phyloP scores from a whole-genome alignment of 1,140 invertebrate species.

The Apolygus lucorum region DNA sequence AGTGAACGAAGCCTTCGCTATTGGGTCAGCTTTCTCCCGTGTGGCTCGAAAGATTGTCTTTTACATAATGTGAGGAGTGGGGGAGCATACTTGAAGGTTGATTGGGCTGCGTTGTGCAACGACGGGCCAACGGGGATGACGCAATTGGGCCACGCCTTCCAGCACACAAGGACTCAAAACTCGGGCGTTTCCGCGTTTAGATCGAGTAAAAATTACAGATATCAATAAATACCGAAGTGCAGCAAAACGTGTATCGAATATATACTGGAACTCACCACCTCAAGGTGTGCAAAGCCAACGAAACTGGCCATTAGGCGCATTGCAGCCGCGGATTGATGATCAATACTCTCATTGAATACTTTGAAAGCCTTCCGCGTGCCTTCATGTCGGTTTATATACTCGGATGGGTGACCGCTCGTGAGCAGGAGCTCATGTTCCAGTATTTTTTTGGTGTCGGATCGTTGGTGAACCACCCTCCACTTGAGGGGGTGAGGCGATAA shows the following conservation, averaged over 20 bases:
- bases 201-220: background rate
- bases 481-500: too few species aligned
- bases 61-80: conserved; percentile 13
- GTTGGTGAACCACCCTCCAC: too few species aligned
- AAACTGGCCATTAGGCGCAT: too few species aligned
- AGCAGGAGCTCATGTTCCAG: too few species aligned
- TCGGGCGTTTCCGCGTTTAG: conserved; percentile 9
- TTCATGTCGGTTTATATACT: too few species aligned
- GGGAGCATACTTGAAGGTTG: conserved; percentile 18
- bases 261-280: background rate
- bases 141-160: conserved; percentile 11
- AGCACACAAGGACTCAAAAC: conserved; percentile 13
- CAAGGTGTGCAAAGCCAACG: too few species aligned
- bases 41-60: conserved; percentile 15
- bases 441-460: too few species aligned
- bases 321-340: background rate
- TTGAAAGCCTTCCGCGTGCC: background rate
- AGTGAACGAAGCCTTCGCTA: background rate
- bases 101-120: conserved; percentile 14
- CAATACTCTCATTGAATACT: background rate
- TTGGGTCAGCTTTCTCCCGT: conserved; percentile 10
- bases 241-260: background rate
- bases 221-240: background rate
- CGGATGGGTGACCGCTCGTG: too few species aligned
- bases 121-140: background rate